Percentiles rank a stretch among this genome's conserved stretches.
Evolutionary conservation across 1,140 invertebrate genomes (phyloP).

Genomic region (Bombus pascuorum): DNA sequence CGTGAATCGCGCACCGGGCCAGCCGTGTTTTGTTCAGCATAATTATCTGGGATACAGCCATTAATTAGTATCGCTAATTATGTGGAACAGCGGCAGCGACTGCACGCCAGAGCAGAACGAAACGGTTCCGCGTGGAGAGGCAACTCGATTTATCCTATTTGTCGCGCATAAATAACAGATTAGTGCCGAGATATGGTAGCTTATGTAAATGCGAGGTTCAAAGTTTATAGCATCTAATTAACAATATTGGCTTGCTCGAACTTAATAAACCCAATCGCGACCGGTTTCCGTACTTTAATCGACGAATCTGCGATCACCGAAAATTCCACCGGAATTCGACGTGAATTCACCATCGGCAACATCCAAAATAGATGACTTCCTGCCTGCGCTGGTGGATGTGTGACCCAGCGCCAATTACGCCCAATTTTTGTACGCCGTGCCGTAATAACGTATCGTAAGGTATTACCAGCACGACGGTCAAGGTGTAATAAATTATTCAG

Average conservation of each 20-base stretch:
- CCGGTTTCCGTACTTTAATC: conserved; percentile 34
- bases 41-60: conserved; percentile 54
- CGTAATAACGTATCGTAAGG: conserved; percentile 42
- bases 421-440: conserved; percentile 20
- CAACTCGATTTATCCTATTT: conserved; percentile 58
- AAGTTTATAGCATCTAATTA: conserved; percentile 72
- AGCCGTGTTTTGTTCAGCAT: conserved; percentile 44
- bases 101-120: conserved; percentile 10
- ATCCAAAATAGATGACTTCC: neutral
- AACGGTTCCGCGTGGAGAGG: neutral
- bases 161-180: conserved; percentile 64
- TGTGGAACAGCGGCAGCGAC: conserved; percentile 50
- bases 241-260: conserved; percentile 54
- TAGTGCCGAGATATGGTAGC: conserved; percentile 59
- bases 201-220: conserved; percentile 69
- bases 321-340: conserved; percentile 16
- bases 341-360: neutral
- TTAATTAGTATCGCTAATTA: conserved; percentile 76
- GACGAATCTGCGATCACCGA: neutral
- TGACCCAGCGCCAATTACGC: conserved; percentile 17
- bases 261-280: conserved; percentile 50
- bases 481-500: conserved; percentile 50
- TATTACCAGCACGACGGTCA: conserved; percentile 31
- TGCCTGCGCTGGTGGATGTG: neutral
- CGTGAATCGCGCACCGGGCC: conserved; percentile 7